Evolutionary conservation across 2,888 invertebrate genomes (phyloP).

Genomic region (Cephus sareptanus): DNA sequence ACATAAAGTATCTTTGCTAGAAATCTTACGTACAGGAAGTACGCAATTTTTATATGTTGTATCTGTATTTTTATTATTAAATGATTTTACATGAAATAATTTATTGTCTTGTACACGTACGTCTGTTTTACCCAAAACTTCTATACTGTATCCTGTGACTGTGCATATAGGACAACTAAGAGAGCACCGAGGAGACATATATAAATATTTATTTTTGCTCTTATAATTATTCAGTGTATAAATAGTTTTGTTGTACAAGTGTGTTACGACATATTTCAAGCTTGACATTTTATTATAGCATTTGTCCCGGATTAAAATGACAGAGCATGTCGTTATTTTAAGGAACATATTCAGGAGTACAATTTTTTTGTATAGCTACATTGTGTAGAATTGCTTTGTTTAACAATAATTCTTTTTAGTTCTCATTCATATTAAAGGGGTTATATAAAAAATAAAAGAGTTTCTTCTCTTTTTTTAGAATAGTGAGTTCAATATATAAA

Average conservation of each 20-base stretch:
- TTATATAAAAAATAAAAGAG: not conserved
- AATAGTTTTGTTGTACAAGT: not conserved
- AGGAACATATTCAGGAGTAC: not conserved
- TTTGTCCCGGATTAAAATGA: not conserved
- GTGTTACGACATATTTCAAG: not conserved
- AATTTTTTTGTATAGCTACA: not conserved
- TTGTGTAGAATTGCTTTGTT: not conserved
- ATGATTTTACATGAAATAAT: not conserved
- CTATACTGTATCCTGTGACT: not conserved
- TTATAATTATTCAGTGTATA: not conserved
- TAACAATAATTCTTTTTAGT: not conserved
- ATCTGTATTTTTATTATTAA: slow-evolving; percentile 14
- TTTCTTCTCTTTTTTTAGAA: not conserved
- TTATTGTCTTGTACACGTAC: not conserved
- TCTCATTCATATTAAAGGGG: not conserved
- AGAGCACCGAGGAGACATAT: not conserved
- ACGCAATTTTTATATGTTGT: slow-evolving; percentile 8
- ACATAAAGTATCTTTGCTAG: not conserved
- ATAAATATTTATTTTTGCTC: not conserved
- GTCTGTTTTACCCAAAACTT: not conserved
- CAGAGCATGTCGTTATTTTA: not conserved
- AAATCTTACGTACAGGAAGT: not conserved
- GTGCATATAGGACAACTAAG: not conserved
- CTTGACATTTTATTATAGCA: not conserved
- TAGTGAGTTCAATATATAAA: not conserved